Evolutionary conservation across 2,797 vertebrate species (phyloP).

Genomic region (Lagocephalus sceleratus): DNA sequence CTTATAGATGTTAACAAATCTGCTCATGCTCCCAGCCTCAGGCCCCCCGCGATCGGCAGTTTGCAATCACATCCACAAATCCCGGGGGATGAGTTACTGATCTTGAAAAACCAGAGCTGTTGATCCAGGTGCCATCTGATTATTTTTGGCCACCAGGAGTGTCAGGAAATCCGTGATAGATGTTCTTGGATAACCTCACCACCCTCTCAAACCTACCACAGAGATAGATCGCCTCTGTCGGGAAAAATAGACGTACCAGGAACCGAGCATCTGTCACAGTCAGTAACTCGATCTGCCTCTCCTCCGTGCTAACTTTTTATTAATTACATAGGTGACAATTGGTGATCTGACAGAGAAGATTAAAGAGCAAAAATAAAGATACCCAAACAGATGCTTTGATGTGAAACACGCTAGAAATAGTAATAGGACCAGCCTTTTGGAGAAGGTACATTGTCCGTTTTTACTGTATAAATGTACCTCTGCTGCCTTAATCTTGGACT

Average conservation of each 20-base stretch:
- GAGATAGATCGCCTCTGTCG: conserved; percentile 36
- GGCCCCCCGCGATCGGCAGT: conserved; percentile 32
- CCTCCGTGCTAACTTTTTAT: conserved; percentile 43
- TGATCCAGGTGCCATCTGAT: conserved; percentile 78
- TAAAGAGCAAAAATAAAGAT: too few species aligned
- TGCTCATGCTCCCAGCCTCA: conserved; percentile 17
- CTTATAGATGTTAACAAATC: conserved; percentile 2
- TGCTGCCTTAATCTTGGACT: conserved; percentile 59
- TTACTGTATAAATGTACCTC: conserved; percentile 8
- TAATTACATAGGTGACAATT: conserved; percentile 51
- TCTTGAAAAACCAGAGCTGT: conserved; percentile 63
- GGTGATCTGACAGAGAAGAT: too few species aligned
- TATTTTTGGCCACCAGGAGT: conserved; percentile 71
- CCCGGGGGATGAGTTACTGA: conserved; percentile 58
- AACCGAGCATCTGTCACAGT: conserved; percentile 44
- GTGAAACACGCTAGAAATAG: too few species aligned
- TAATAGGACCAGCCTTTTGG: too few species aligned
- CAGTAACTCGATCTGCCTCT: conserved; percentile 34
- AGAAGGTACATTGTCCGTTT: conserved; percentile 6
- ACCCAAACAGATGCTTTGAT: too few species aligned
- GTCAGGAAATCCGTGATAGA: conserved; percentile 70
- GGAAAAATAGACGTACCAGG: conserved; percentile 27
- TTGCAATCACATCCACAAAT: conserved; percentile 36
- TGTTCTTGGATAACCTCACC: conserved; percentile 67
- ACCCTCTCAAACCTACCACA: conserved; percentile 53